Evolutionary conservation across 2,888 invertebrate genomes (phyloP).

Genomic region (Drosophila cracens): DNA sequence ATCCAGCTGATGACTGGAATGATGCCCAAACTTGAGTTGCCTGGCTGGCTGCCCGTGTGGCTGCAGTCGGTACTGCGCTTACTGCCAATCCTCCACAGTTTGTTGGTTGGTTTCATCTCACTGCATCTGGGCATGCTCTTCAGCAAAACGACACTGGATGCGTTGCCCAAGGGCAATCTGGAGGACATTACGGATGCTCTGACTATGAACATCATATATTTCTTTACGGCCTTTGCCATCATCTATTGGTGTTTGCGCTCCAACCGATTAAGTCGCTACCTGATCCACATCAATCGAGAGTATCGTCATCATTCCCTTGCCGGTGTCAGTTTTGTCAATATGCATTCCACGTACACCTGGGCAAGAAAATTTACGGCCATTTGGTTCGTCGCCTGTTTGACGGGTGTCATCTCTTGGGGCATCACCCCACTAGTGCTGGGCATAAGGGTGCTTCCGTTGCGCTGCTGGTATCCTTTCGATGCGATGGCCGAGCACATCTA

Average conservation of each 20-base stretch:
- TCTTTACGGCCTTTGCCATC: constrained; percentile 70
- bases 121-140: constrained; percentile 73
- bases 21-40: constrained; percentile 50
- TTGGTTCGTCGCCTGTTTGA: constrained; percentile 73
- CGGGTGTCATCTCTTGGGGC: constrained; percentile 74
- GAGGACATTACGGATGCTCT: constrained; percentile 80
- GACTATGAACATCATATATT: constrained; percentile 78
- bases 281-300: constrained; percentile 63
- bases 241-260: constrained; percentile 74
- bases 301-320: constrained; percentile 81
- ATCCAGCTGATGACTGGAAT: constrained; percentile 65
- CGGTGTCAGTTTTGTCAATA: constrained; percentile 79
- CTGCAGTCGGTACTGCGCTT: constrained; percentile 20
- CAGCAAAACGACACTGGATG: constrained; percentile 68
- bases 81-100: constrained; percentile 31
- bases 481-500: constrained; percentile 67
- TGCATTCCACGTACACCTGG: constrained; percentile 49
- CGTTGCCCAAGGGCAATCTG: constrained; percentile 65
- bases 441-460: constrained; percentile 71
- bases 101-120: constrained; percentile 49
- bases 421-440: constrained; percentile 74
- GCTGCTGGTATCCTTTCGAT: constrained; percentile 84
- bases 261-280: constrained; percentile 45
- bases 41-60: constrained; percentile 42
- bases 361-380: constrained; percentile 53